Conservation (phyloP, 2,797 vertebrate genomes). For the Enteromius viviparus region DNA sequence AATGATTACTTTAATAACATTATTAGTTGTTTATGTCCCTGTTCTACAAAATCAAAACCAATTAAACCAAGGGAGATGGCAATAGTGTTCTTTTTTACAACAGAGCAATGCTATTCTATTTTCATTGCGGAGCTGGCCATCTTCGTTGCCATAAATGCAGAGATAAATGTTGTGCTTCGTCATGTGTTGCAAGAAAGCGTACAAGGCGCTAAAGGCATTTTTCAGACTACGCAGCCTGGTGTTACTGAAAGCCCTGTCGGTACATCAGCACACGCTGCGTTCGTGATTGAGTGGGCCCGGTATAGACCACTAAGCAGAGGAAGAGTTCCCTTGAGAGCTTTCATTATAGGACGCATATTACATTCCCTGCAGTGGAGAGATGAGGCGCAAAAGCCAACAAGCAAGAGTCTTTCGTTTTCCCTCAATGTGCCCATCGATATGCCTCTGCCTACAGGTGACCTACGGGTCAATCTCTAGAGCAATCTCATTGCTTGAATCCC, state of each 20-base stretch:
- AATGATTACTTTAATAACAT: neutral
- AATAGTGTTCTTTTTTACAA: slow-evolving; percentile 1
- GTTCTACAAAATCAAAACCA: neutral
- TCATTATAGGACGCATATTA: slow-evolving; percentile 78
- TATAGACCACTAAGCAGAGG: slow-evolving; percentile 73
- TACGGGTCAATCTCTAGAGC: slow-evolving; percentile 50
- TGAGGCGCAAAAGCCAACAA: slow-evolving; percentile 45
- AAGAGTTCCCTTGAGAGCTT: slow-evolving; percentile 73
- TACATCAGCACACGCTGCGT: slow-evolving; percentile 56
- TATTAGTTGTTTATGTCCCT: neutral
- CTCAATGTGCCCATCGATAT: slow-evolving; percentile 46
- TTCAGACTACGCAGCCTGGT: slow-evolving; percentile 55
- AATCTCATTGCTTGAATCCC: slow-evolving; percentile 55
- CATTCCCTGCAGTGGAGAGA: slow-evolving; percentile 67
- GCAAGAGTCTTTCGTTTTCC: slow-evolving; percentile 42
- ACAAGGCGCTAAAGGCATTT: neutral
- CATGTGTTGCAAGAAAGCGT: slow-evolving; percentile 28
- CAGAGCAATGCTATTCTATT: slow-evolving; percentile 7
- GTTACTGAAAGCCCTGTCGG: slow-evolving; percentile 68
- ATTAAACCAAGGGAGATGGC: neutral
- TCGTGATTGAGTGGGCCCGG: slow-evolving; percentile 74
- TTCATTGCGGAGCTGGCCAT: neutral
- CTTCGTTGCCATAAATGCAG: slow-evolving; percentile 36
- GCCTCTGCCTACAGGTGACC: slow-evolving; percentile 50
- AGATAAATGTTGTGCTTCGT: slow-evolving; percentile 46